Evolutionary conservation across 2,888 invertebrate genomes (phyloP), one percentile per base, ranked within the genome.

Genomic region (Phalera bucephala): DNA sequence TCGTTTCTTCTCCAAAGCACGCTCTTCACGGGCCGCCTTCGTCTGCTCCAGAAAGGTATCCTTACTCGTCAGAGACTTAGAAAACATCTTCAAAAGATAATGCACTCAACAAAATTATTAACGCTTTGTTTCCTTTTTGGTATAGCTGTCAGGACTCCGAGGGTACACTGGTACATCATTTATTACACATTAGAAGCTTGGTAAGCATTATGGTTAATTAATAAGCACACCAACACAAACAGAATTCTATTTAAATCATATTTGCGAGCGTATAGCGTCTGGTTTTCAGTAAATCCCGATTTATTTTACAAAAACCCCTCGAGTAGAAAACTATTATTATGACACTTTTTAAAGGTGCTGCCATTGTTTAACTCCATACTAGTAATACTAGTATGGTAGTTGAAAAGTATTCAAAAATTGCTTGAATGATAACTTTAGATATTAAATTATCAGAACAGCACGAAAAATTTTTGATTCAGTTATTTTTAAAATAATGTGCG

Each of bases 1-100:
- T 44, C 93, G 92, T 47, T 93, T 93, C 74, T 96, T 96, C 67
- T 97, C 97, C 34, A 94, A 85, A 0, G 96, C 97, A 38, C 98
- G 92, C 78, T 97, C 97, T 74, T 96, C 96, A 42, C 98, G 91
- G 8, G 97, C 97, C 15, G 95, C 95, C 81, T 97, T 97, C 2
- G 96, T 96, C 74, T 96, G 96, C 78, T 97, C 96, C 66, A 98
- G 91, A 80, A 98, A 97, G 56, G 91, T 91, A 59, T 93, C 93
- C 79, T 95, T 96, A 60, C 93, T 91, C 58, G 94, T 83, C 34
- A 69, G 52, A n/a, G 78, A 72, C 55, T 82, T 83, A 7, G 86
- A 69, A 71, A 80, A 89, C 89, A 89, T 89, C 50, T 72, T 73
- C 27, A 41, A 23, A 40, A 43, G 32, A 38, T 54, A 46, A 42